Conservation (phyloP, 2,797 vertebrate species). For the Anniella stebbinsi region DNA sequence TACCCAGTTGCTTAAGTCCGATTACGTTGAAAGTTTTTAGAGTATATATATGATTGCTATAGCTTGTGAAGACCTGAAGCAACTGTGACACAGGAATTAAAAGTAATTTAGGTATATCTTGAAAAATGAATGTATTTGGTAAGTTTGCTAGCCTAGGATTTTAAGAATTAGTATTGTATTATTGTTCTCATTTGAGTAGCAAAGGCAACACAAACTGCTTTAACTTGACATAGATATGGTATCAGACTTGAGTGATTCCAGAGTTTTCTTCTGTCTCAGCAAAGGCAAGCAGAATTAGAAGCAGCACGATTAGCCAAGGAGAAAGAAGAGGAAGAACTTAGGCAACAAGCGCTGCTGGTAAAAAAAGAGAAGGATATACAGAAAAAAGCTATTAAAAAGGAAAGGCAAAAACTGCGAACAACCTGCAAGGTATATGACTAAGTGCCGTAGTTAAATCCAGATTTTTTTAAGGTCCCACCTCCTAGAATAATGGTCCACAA, state of each 20-base stretch:
- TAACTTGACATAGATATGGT: neutral
- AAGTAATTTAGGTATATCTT: neutral
- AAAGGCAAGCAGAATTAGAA: slow-evolving; percentile 92
- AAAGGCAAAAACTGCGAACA: slow-evolving; percentile 95
- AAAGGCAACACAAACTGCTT: neutral
- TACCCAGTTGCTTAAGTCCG: neutral
- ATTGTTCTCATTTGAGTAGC: neutral
- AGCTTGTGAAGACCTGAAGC: neutral
- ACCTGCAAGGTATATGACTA: slow-evolving; percentile 90
- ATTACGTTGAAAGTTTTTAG: neutral
- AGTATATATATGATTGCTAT: slow-evolving; percentile 22
- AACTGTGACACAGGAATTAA: neutral
- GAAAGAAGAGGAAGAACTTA: slow-evolving; percentile 94
- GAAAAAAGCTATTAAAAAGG: slow-evolving; percentile 99
- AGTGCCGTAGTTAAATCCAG: slow-evolving; percentile 31
- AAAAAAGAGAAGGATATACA: slow-evolving; percentile 99
- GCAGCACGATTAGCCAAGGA: slow-evolving; percentile 90
- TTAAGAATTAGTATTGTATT: neutral
- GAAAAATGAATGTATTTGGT: neutral
- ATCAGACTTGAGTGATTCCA: neutral
- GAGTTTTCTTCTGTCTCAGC: slow-evolving; percentile 79
- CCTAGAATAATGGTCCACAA: neutral
- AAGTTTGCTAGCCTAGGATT: neutral
- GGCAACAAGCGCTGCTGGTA: slow-evolving; percentile 88
- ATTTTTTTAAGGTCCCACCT: accelerated